A percentile compares a stretch with the other conserved stretches of the same genome.
These are phyloP conservation scores for Geotrupes spiniger DNA, from an alignment of 2,888 invertebrate genomes.

Conservation along the genomic window DNA sequence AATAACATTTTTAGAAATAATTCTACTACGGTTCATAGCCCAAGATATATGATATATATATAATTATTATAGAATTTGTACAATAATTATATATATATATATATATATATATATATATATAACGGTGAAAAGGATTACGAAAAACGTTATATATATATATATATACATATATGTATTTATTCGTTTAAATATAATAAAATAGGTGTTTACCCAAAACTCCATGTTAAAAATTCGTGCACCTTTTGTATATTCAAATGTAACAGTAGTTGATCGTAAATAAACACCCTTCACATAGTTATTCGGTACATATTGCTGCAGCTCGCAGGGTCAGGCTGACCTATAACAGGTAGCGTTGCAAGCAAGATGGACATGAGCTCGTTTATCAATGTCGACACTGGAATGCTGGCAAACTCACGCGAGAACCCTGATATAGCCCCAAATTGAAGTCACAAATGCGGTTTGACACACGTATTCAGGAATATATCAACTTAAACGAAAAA, in stretches of 20 bases:
- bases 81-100: no score
- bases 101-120: no score
- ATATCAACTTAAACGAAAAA: constrained; percentile 2
- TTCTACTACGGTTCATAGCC: no score
- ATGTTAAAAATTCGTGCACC: constrained; percentile 18
- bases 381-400: constrained; percentile 32
- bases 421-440: constrained; percentile 1
- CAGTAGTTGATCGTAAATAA: constrained; percentile 39
- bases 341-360: constrained; percentile 30
- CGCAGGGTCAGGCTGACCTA: constrained; percentile 14
- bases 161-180: no score
- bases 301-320: constrained; percentile 30
- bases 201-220: no score
- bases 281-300: constrained; percentile 39
- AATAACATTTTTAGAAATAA: no score
- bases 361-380: constrained; percentile 33
- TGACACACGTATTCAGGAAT: not conserved
- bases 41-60: no score
- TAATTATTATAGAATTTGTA: no score
- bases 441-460: constrained; percentile 1
- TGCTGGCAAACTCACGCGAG: constrained; percentile 12
- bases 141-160: no score
- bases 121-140: no score
- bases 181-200: no score
- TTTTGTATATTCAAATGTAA: constrained; percentile 39